Evolutionary conservation across 2,113 vertebrate species (phyloP), one percentile per base, ranked within the genome.

Genomic region (Nothobranchius kuhntae): DNA sequence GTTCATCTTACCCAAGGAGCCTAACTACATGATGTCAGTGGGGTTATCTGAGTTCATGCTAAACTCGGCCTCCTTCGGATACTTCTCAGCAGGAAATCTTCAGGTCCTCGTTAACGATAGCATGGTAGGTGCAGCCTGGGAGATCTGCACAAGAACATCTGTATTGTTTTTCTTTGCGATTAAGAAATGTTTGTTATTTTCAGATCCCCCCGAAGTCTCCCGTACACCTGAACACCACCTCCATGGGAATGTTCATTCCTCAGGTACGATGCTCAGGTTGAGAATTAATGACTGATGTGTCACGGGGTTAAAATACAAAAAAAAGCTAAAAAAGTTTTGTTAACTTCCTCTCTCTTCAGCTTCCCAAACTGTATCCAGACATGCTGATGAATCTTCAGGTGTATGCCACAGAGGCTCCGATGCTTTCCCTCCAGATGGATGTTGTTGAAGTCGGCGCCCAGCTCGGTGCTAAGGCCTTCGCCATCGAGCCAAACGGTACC

Each of bases 221-320:
- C 2, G 0, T 93, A 8, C 92, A 47, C 45, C 85, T 94, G n/a
- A 94, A 92, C 61, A 94, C 93, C 64, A 91, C 62, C 67, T 84
- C 62, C 21, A 58, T 94, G 75, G 86, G 86, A 4, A 10, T 0
- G 1, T 83, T 75, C 46, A 69, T 93, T 68, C 92, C 92, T 50
- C 83, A 93, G 89, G 93, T 94, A 64, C 42, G 40, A 42, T 26
- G 30, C 4, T 30, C 30, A 30, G 30, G 4, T 30, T 3, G 30
- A 30, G 30, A 21, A 21, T 21, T 21, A 21, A 21, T 21, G 21
- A 21, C 21, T 21, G 21, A 21, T 21, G 21, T 21, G 21, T 21
- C 21, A 21, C 21, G 21, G 1, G 21, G 21, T 21, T 21, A 21
- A 21, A 21, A 21, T 21, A 21, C 21, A 21, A 21, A 21, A 21